Conservation (phyloP, 2,888 invertebrate species). For the Cosmorhoe ocellata region DNA sequence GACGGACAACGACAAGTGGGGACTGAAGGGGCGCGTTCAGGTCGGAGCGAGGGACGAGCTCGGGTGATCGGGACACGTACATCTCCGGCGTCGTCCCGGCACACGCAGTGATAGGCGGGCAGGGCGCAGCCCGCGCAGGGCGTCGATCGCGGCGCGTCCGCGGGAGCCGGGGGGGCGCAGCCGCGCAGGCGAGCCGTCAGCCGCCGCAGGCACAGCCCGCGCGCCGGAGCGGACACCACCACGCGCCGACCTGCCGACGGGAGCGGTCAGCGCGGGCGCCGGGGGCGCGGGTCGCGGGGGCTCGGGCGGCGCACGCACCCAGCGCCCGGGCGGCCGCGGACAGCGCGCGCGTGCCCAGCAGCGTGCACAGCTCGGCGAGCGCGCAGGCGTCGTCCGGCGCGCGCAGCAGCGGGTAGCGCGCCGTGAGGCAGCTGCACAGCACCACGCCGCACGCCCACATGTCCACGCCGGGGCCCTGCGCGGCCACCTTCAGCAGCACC, state of each 20-base stretch:
- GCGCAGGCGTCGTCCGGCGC: constrained; percentile 88
- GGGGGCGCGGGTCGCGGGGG: constrained; percentile 86
- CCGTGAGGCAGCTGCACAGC: constrained; percentile 85
- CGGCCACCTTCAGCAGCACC: constrained; percentile 89
- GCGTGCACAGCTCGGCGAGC: constrained; percentile 90
- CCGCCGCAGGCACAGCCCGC: constrained; percentile 36
- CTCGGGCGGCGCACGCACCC: constrained; percentile 84
- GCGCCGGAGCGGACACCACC: constrained; percentile 45
- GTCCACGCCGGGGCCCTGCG: constrained; percentile 93
- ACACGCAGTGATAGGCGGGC: constrained; percentile 47
- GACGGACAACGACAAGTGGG: too few species aligned
- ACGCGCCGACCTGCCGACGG: constrained; percentile 53
- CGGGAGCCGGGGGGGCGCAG: constrained; percentile 27
- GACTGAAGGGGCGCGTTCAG: too few species aligned
- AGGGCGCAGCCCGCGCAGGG: constrained; percentile 36
- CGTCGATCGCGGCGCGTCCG: constrained; percentile 21
- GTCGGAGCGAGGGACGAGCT: too few species aligned
- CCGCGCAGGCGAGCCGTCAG: constrained; percentile 28
- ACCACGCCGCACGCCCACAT: constrained; percentile 95
- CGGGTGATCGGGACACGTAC: constrained; percentile 27
- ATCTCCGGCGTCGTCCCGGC: constrained; percentile 44
- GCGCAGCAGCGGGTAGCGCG: constrained; percentile 92
- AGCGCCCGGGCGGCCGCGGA: constrained; percentile 85
- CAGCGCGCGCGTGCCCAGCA: constrained; percentile 88
- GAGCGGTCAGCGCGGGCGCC: constrained; percentile 82